Conservation (phyloP, 1,140 invertebrate genomes). For the Andricus grossulariae region DNA sequence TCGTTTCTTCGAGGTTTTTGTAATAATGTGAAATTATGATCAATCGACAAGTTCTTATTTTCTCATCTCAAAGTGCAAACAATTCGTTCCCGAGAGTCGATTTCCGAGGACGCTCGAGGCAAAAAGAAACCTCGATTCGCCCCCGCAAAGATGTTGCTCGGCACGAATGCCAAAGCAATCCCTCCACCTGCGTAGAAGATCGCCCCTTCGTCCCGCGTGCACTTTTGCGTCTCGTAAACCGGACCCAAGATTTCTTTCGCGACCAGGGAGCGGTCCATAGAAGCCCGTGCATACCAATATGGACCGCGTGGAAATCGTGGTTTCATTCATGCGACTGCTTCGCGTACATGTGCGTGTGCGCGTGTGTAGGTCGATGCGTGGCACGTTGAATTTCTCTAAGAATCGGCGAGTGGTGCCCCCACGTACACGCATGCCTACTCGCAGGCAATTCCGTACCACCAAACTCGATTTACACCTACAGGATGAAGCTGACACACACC, state of each 20-base stretch:
- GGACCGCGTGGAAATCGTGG: slow-evolving; percentile 65
- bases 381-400: slow-evolving; percentile 27
- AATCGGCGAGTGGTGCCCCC: slow-evolving; percentile 42
- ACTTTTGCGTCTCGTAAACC: slow-evolving; percentile 48
- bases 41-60: too few species aligned
- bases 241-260: slow-evolving; percentile 46
- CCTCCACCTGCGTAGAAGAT: slow-evolving; percentile 34
- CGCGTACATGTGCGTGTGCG: slow-evolving; percentile 52
- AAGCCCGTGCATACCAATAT: slow-evolving; percentile 57
- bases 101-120: slow-evolving; percentile 10
- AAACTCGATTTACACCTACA: slow-evolving; percentile 34
- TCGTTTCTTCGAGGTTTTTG: too few species aligned
- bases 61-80: too few species aligned
- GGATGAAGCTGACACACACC: slow-evolving; percentile 15
- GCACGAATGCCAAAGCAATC: slow-evolving; percentile 17
- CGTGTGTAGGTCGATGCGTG: slow-evolving; percentile 30
- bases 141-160: slow-evolving; percentile 10
- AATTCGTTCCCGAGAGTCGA: neutral
- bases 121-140: slow-evolving; percentile 25
- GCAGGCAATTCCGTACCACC: slow-evolving; percentile 37
- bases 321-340: slow-evolving; percentile 69
- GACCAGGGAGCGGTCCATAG: slow-evolving; percentile 49
- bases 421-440: slow-evolving; percentile 41
- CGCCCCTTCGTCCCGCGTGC: slow-evolving; percentile 18
- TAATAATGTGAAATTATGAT: too few species aligned